Base-by-base conservation (phyloP, 2,113 vertebrate species). In the Cheirogaleus medius region DNA sequence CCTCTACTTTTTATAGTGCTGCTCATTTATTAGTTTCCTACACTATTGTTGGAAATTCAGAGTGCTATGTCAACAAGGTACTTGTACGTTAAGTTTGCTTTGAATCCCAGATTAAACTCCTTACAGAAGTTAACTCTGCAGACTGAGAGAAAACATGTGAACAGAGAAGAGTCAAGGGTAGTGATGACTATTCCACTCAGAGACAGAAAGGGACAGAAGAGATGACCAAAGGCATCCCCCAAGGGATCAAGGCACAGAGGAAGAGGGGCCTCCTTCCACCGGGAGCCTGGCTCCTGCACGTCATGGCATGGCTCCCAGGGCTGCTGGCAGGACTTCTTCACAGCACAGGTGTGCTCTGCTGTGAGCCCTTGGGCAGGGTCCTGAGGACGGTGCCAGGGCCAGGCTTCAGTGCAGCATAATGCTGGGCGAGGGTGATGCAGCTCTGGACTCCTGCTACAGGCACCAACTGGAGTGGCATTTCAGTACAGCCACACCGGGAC, bases 221-320 rank as follows among this genome's bases (percentile, higher is more conserved):
- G 95, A 95, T 60, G 73, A 39, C 87, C 6, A 0, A 27, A 88
- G 76, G 90, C 68, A 47, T 47, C 91, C 92, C 92, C 94, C 85
- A 69, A 60, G 69, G 95, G 58, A 82, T 76, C 78, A 98, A 98
- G 98, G 98, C 98, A 98, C 98, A 91, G 91, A 98, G 95, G 92
- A 95, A 96, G 86, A 56, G 94, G 80, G 37, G 54, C 86, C 85
- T 25, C 63, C 27, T 84, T 56, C 73, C 58, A 20, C 17, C 17
- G 7, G 82, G 64, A 80, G 68, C 90, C 94, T 63, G 88, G 87
- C 73, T 49, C 66, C 71, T n/a, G 58, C 8, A 52, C 49, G 87
- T 49, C 66, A 20, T 0, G 8, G 85, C 7, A 18, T 6, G 23
- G 90, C 71, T 76, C 95, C 71, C 6, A 1, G 47, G 86, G 66